Evolutionary conservation across 1,140 invertebrate genomes (phyloP), one percentile per base, ranked within the genome.

Genomic region (Drosophila ficusphila): DNA sequence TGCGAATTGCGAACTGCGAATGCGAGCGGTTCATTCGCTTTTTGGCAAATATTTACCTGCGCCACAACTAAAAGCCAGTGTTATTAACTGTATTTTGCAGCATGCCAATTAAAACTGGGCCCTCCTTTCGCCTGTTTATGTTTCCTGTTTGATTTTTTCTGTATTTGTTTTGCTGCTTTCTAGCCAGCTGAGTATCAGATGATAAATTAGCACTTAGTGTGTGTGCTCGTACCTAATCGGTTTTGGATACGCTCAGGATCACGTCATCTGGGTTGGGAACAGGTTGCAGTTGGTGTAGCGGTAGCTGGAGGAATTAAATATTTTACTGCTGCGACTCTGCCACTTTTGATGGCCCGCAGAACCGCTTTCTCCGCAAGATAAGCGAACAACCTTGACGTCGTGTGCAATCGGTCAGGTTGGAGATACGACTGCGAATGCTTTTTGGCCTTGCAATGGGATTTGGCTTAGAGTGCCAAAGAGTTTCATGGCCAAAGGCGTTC

Each of bases 1-100:
- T 56, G 49, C 52, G 58, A 33, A n/a, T n/a, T n/a, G n/a, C n/a
- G 49, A 56, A 56, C 44, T 56, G 41, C 41, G 12, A 56, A 33
- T 33, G 49, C 52, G 58, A 33, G 58, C 5, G 34, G 72, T 67
- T 85, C 82, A 77, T 86, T 86, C 77, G 73, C 82, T 58, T 86
- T 86, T 69, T 81, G 64, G 56, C 81, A 77, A 86, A 76, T 76
- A 86, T 79, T 86, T 86, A 85, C 76, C 85, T 79, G 57, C 27
- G 31, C 46, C 33, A 33, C 56, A 83, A 85, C 76, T 76, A 85
- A 47, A 52, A 34, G 38, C 31, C 58, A 70, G 54, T 77, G 71
- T 81, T 86, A 81, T 77, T 75, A 78, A 88, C 69, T 46, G 76
- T 51, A 49, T 47, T 25, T 29, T 41, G 1, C 9, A 42, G 25